Percentiles rank a stretch among this genome's conserved stretches.
phyloP scores from a whole-genome alignment of 2,797 vertebrate species.

The Anguilla obscura region DNA sequence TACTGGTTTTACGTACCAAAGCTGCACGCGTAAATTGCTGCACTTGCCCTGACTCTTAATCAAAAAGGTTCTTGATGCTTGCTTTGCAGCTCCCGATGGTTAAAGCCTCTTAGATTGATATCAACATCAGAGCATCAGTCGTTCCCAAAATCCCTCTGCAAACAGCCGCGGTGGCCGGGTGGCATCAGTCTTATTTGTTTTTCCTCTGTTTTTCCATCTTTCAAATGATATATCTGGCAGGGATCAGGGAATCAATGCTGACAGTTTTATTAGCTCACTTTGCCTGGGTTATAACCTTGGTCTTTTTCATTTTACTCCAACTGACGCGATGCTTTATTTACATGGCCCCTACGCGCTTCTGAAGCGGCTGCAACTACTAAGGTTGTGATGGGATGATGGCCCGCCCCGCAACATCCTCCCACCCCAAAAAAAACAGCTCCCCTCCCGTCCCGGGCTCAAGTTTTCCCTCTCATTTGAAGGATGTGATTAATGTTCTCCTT shows the following conservation, averaged over 20 bases:
- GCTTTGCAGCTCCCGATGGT: constrained; percentile 21
- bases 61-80: constrained; percentile 22
- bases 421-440: not conserved
- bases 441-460: constrained; percentile 23
- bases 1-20: constrained; percentile 29
- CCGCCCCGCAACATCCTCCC: not conserved
- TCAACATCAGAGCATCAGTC: constrained; percentile 24
- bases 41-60: constrained; percentile 17
- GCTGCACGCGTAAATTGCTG: constrained; percentile 23
- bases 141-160: constrained; percentile 38
- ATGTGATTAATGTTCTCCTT: constrained; percentile 41
- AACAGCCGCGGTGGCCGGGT: constrained; percentile 30
- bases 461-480: constrained; percentile 41
- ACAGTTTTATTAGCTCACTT: constrained; percentile 54
- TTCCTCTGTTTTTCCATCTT: constrained; percentile 36
- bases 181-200: constrained; percentile 37
- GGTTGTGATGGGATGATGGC: not conserved
- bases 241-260: constrained; percentile 49
- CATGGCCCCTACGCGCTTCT: not conserved
- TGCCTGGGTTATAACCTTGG: constrained; percentile 47
- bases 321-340: constrained; percentile 35
- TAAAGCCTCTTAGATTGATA: constrained; percentile 29
- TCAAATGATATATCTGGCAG: constrained; percentile 47
- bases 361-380: not conserved
- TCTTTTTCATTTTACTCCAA: constrained; percentile 46